These are phyloP conservation scores for Acridotheres tristis DNA, from an alignment of 2,797 vertebrate species.

Conservation along the genomic window DNA sequence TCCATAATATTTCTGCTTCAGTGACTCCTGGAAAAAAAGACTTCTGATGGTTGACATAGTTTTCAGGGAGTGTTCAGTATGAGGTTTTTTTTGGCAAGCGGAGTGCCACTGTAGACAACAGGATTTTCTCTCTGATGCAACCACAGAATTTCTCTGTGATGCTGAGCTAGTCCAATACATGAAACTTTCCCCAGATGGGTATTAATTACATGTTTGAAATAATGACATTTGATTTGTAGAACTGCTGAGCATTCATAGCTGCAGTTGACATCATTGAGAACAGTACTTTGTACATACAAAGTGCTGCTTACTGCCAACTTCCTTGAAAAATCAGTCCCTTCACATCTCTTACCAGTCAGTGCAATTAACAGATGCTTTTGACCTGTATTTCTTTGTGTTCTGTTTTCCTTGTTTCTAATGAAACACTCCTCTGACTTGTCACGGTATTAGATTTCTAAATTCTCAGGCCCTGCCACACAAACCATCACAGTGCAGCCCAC, in stretches of 20 bases:
- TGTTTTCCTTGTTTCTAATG: not conserved
- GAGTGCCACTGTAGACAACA: not conserved
- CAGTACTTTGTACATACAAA: not conserved
- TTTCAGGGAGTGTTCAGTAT: not conserved
- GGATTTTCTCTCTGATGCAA: not conserved
- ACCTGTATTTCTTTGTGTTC: not conserved
- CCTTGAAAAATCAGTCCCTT: not conserved
- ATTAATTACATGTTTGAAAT: conserved; percentile 21
- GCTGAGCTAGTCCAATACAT: not conserved
- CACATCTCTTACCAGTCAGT: not conserved
- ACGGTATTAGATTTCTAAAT: not conserved
- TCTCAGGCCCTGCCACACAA: not conserved
- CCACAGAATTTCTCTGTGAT: not conserved
- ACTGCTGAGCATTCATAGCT: conserved; percentile 48
- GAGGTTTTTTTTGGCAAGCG: not conserved
- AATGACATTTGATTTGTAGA: not conserved
- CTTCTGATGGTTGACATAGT: not conserved
- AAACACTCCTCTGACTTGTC: not conserved
- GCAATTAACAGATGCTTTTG: not conserved
- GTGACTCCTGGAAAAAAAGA: not conserved
- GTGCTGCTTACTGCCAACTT: conserved; percentile 13
- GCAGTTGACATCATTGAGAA: not conserved
- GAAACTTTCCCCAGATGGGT: not conserved
- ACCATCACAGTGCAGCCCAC: not conserved
- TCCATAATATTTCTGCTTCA: not conserved